Evolutionary conservation across 2,113 vertebrate genomes (phyloP), one percentile per base, ranked within the genome.

Genomic region (Perognathus longimembris): DNA sequence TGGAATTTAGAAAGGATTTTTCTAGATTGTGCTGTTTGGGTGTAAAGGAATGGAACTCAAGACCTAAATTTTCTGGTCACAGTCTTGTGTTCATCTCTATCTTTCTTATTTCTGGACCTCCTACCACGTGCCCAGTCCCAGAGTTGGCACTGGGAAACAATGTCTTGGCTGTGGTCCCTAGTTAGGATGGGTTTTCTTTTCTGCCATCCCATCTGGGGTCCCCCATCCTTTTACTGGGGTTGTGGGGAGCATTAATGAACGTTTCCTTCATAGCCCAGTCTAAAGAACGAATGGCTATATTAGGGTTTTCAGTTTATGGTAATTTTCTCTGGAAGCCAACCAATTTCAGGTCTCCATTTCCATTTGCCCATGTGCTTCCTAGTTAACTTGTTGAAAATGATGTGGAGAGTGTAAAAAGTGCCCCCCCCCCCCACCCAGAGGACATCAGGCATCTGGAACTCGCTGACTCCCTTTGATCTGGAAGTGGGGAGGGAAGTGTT

Each of bases 271-370:
- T 66, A 88, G 20, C 88, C 81, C 71, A 90, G 75, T 73, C 78
- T 42, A 71, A 88, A 42, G 69, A 38, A 95, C 96, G 95, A 96
- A 95, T 91, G 79, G 59, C 20, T 78, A 36, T 45, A 94, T 95
- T 95, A 85, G 95, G 63, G 70, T 92, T 94, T 94, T 42, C 76
- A 88, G 21, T 79, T 89, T 59, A 89, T 6, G 63, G 84, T 76
- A n/a, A 77, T 89, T 95, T 92, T 77, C 76, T 90, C 96, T 95
- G 93, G 95, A 94, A 85, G 42, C 32, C 54, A 71, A 78, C 92
- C 88, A 92, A 32, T 67, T 93, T 92, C 0, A 0, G 17, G 40
- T 82, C 50, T 95, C 69, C 26, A 11, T 79, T 85, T 89, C 74
- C 66, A 14, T 61, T 24, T 45, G 42, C 78, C 82, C 70, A 61